Base-by-base conservation (phyloP, 2,113 vertebrate genomes). In the Nothoprocta pentlandii region DNA sequence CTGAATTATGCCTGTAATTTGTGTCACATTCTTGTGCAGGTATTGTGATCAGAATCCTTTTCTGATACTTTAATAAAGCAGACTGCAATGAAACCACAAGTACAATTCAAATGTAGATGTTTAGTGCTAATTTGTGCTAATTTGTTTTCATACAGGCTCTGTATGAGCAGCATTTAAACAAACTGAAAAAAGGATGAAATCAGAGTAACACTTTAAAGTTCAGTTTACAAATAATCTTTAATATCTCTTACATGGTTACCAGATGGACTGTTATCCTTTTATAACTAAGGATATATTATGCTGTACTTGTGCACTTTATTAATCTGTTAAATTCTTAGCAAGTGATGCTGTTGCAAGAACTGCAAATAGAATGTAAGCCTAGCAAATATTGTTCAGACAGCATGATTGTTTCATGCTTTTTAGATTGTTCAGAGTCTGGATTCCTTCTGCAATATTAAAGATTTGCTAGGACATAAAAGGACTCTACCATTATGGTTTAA, bases 221-320 rank as follows among this genome's bases (percentile, higher is more conserved):
- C 71, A 32, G 90, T 89, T 96, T 93, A 94, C 87, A 95, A 95
- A 95, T 81, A 85, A 81, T 32, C 84, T 90, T 96, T 96, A 95
- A 94, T 96, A 94, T 95, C 77, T 95, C 68, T 83, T 94, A 95
- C 91, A 95, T 95, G 76, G 82, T 87, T 96, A 95, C 97, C 97
- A 98, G 97, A 97, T 97, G 96, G 91, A 71, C 83, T 97, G 63
- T 85, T 93, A 89, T 84, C 95, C 86, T 95, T 96, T 94, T 95
- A 81, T 95, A 96, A 89, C 82, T 93, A 91, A 89, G 30, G 79
- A 90, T 51, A 12, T 4, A 64, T 42, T n/a, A 41, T 87, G 67
- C 93, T 95, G 86, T 96, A 86, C 82, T 87, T 67, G 14, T 93
- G 82, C 83, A 89, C 81, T 96, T 96, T 96, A 94, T 89, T 93